phyloP scores from a whole-genome alignment of 2,797 vertebrate species.

The Ateles fusciceps region DNA sequence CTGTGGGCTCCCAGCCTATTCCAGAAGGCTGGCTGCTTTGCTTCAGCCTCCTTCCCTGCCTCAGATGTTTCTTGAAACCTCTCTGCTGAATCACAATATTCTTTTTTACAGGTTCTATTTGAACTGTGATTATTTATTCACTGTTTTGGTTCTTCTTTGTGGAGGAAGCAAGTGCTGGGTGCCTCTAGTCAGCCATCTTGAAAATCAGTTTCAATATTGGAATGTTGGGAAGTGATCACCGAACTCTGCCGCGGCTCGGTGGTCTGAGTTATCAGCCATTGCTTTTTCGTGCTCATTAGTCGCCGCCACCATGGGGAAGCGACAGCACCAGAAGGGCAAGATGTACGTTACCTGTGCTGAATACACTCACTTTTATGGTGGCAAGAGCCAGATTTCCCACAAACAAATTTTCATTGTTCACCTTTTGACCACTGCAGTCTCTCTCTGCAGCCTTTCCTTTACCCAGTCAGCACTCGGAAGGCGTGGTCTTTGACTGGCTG shows the following conservation, averaged over 20 bases:
- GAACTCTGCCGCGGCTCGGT: too few relatives aligned
- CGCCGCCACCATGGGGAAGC: too few relatives aligned
- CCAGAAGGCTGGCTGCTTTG: not conserved
- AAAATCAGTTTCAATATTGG: not conserved
- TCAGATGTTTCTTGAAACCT: not conserved
- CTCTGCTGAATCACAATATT: not conserved
- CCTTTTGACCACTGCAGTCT: too few relatives aligned
- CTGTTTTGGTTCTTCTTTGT: not conserved
- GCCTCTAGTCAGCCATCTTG: not conserved
- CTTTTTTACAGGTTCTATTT: not conserved
- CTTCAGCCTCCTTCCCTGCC: not conserved
- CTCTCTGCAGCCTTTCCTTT: too few relatives aligned
- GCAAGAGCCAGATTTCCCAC: slow-evolving; percentile 86
- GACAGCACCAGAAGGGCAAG: too few relatives aligned
- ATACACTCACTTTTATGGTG: slow-evolving; percentile 96
- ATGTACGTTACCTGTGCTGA: slow-evolving; percentile 97
- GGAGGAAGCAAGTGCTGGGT: not conserved
- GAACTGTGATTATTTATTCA: not conserved
- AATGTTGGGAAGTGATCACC: not conserved
- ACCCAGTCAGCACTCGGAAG: too few relatives aligned
- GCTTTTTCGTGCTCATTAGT: too few relatives aligned
- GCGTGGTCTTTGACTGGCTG: too few relatives aligned
- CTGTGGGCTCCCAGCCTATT: not conserved
- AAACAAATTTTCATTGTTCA: too few relatives aligned
- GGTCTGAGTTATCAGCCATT: too few relatives aligned